These are phyloP conservation scores for Zaprionus tsacasi DNA, from an alignment of 1,140 invertebrate species.

Conservation along the genomic window DNA sequence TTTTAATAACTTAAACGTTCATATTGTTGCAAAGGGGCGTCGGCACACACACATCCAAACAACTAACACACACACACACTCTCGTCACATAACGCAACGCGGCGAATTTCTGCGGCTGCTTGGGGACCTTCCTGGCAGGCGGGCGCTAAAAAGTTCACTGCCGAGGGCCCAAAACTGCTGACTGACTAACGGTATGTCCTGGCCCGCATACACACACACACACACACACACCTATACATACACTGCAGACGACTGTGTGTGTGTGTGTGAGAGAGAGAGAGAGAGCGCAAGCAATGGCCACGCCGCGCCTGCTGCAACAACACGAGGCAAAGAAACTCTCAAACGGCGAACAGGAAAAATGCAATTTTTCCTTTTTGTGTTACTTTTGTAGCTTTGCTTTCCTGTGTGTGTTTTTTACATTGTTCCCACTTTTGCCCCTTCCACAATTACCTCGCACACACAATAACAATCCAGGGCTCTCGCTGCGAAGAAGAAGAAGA, in stretches of 20 bases:
- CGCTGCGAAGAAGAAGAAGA: conserved; percentile 43
- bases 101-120: conserved; percentile 37
- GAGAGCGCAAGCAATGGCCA: conserved; percentile 24
- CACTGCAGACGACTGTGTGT: not conserved
- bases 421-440: conserved; percentile 28
- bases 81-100: conserved; percentile 21
- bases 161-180: conserved; percentile 60
- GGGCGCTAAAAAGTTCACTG: conserved; percentile 67
- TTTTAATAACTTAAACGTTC: conserved; percentile 22
- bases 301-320: conserved; percentile 29
- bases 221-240: not conserved
- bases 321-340: conserved; percentile 34
- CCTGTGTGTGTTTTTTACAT: conserved; percentile 55
- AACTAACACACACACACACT: conserved; percentile 4
- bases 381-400: conserved; percentile 18
- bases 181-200: conserved; percentile 39
- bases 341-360: conserved; percentile 65
- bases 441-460: conserved; percentile 12
- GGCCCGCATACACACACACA: conserved; percentile 12
- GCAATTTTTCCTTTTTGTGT: conserved; percentile 73
- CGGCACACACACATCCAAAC: conserved; percentile 44
- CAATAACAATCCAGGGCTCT: conserved; percentile 20
- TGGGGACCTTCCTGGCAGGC: conserved; percentile 49
- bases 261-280: conserved; percentile 7
- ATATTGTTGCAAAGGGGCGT: conserved; percentile 53